These are phyloP conservation scores for Sebastes alutus DNA, from an alignment of 2,797 vertebrate genomes.

Conservation along the genomic window DNA sequence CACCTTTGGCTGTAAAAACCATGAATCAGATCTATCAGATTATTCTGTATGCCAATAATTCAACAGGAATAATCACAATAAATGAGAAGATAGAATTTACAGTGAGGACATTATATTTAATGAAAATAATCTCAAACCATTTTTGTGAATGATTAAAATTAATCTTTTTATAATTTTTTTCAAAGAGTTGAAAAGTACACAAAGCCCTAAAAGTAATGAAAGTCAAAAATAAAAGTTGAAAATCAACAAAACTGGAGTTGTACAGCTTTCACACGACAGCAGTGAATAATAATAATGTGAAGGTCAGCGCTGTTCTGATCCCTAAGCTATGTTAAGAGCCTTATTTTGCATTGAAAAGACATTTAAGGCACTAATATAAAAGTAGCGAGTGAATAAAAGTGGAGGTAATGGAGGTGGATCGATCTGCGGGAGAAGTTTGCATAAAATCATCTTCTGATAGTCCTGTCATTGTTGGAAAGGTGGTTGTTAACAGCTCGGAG, in stretches of 20 bases:
- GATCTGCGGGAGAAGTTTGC: slow-evolving; percentile 54
- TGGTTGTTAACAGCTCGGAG: slow-evolving; percentile 57
- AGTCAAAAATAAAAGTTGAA: slow-evolving; percentile 24
- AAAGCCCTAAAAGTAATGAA: not conserved
- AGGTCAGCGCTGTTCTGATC: slow-evolving; percentile 64
- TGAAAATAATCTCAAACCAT: not conserved
- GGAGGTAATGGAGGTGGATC: slow-evolving; percentile 59
- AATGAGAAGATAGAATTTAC: not conserved
- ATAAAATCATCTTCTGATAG: slow-evolving; percentile 59
- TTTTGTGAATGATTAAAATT: not conserved
- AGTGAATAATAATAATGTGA: slow-evolving; percentile 45
- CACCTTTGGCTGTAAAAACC: slow-evolving; percentile 24
- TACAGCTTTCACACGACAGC: slow-evolving; percentile 19
- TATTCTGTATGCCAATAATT: slow-evolving; percentile 8
- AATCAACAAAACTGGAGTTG: not conserved
- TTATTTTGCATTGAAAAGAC: slow-evolving; percentile 71
- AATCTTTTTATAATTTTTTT: not conserved
- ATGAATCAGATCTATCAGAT: slow-evolving; percentile 11
- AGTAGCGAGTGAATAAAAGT: slow-evolving; percentile 59
- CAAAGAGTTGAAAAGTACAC: not conserved
- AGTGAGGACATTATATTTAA: not conserved
- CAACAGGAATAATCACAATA: not conserved
- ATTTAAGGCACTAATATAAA: slow-evolving; percentile 62
- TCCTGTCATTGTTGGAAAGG: slow-evolving; percentile 58
- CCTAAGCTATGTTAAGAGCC: slow-evolving; percentile 75